These are phyloP conservation scores for crab-eating macaque (Macaca fascicularis) DNA, from an alignment of 2,113 vertebrate species.

Conservation along the genomic window T2T-MFA8v1.1 NC_088379.1:68468001-68468500, in stretches of 20 bases:
- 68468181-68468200: background rate
- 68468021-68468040: background rate
- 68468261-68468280: background rate
- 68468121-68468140: background rate
- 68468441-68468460: background rate
- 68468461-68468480: background rate
- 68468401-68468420: background rate
- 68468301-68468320: background rate
- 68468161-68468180: background rate
- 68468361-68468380: background rate
- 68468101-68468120: background rate
- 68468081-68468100: background rate
- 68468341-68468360: background rate
- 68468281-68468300: background rate
- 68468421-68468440: background rate
- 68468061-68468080: background rate
- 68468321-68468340: background rate
- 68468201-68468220: background rate
- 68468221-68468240: background rate
- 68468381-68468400: background rate
- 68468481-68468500: rapidly evolving
- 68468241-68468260: background rate
- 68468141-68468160: background rate
- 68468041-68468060: background rate
- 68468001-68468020: background rate